Percentiles rank a stretch among this genome's conserved stretches.
These are phyloP conservation scores for Heliconius ismenius DNA, from an alignment of 2,888 invertebrate genomes.

Conservation along the genomic window DNA sequence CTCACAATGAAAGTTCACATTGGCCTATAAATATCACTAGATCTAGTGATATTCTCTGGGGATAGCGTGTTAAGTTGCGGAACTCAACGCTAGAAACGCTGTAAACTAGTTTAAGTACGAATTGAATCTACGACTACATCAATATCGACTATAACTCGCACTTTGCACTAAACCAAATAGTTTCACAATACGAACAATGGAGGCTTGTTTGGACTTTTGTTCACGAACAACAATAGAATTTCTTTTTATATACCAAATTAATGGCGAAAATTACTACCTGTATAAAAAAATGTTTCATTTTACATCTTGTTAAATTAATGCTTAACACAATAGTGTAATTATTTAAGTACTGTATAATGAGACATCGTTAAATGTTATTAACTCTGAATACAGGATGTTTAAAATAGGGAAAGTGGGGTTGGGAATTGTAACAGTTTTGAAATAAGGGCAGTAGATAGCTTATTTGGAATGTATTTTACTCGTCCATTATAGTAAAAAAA, in stretches of 20 bases:
- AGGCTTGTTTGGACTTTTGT: conserved; percentile 12
- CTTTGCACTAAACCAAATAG: neutral
- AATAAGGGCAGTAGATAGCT: neutral
- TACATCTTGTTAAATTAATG: conserved; percentile 19
- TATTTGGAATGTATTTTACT: neutral
- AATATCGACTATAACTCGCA: neutral
- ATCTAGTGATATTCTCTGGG: too few relatives aligned
- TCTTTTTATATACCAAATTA: conserved; percentile 15
- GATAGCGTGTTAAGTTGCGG: too few relatives aligned
- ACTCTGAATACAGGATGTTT: neutral
- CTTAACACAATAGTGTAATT: conserved; percentile 17
- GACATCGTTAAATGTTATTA: neutral
- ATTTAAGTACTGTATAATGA: conserved; percentile 12
- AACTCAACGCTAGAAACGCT: too few relatives aligned
- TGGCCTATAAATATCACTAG: too few relatives aligned
- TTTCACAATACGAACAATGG: conserved; percentile 9
- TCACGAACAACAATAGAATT: conserved; percentile 7
- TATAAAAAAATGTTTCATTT: conserved; percentile 15
- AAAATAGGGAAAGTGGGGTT: neutral
- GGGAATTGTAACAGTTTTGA: neutral
- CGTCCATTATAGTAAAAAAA: too few relatives aligned
- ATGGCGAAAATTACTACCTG: conserved; percentile 12
- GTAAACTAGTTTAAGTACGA: neutral
- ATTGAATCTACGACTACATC: neutral
- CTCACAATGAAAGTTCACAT: too few relatives aligned